Percentiles rank a stretch among this genome's conserved stretches.
Evolutionary conservation across 2,888 invertebrate genomes (phyloP).

Genomic region (Gibbula magus): DNA sequence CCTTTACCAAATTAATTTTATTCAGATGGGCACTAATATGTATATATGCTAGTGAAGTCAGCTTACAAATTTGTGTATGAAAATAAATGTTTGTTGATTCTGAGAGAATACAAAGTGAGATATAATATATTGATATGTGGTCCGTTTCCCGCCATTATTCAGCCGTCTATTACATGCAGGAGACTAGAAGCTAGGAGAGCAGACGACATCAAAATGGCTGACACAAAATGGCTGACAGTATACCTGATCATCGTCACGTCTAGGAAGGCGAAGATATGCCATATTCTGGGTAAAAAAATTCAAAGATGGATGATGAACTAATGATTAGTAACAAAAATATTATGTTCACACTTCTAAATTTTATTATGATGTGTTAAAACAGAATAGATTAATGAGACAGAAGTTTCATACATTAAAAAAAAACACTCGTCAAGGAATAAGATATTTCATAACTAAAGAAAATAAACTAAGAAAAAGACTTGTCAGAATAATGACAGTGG

Average conservation of each 20-base stretch:
- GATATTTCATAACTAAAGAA: no score
- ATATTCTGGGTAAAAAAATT: constrained; percentile 15
- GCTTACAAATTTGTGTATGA: no score
- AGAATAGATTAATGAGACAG: background rate
- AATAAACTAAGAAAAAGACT: no score
- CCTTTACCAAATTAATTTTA: no score
- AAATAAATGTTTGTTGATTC: no score
- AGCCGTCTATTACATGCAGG: background rate
- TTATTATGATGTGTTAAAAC: background rate
- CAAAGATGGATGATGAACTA: background rate
- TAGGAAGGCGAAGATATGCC: constrained; percentile 12
- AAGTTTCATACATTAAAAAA: background rate
- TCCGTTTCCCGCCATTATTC: background rate
- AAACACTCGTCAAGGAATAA: background rate
- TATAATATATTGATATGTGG: background rate
- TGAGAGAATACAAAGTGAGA: no score
- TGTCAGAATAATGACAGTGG: no score
- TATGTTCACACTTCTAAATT: background rate
- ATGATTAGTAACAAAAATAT: background rate
- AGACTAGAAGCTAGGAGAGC: constrained; percentile 9
- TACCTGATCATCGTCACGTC: constrained; percentile 10
- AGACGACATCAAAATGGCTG: constrained; percentile 5
- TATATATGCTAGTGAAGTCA: no score
- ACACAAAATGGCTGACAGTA: background rate
- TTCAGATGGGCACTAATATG: no score